Evolutionary conservation across 2,113 vertebrate species (phyloP).

Genomic region (Hylia prasina): DNA sequence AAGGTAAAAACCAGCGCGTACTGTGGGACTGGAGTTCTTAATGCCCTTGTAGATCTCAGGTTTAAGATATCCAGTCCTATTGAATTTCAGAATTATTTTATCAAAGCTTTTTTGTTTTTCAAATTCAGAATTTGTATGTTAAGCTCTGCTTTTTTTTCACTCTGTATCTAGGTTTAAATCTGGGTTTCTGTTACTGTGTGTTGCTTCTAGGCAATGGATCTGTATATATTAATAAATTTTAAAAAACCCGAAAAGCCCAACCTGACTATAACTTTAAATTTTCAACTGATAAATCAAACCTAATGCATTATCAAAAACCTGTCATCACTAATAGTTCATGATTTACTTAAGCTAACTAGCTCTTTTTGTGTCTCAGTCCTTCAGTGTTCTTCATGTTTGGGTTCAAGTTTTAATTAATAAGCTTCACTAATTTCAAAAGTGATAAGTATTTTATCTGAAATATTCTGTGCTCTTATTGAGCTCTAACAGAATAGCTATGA

Average conservation of each 20-base stretch:
- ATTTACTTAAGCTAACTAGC: background rate
- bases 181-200: background rate
- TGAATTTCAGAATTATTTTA: background rate
- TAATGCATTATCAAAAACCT: background rate
- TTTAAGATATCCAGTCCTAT: background rate
- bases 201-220: background rate
- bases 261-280: background rate
- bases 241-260: fast-evolving
- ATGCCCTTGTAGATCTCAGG: background rate
- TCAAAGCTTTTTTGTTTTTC: background rate
- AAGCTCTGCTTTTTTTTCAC: background rate
- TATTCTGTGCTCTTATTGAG: background rate
- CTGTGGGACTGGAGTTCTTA: background rate
- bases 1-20: slow-evolving; percentile 24
- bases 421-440: background rate
- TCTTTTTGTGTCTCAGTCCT: background rate
- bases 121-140: background rate
- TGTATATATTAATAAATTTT: background rate
- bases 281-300: background rate
- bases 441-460: background rate
- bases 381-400: background rate
- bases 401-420: background rate
- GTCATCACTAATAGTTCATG: fast-evolving
- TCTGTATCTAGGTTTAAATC: background rate
- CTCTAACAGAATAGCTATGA: background rate